Conservation (phyloP, 2,113 vertebrate species). For the Ceratotherium simum region DNA sequence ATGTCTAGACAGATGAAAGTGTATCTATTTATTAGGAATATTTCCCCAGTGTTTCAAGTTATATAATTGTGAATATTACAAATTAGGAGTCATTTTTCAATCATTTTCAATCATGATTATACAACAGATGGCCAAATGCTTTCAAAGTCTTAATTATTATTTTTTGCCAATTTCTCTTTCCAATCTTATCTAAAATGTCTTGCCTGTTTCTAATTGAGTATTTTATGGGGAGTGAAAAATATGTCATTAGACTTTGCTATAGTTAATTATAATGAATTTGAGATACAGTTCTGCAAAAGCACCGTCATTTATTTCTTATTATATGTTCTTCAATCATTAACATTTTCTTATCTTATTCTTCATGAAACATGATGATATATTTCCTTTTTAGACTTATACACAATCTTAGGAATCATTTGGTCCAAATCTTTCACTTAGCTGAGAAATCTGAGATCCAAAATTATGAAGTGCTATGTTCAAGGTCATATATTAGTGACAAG, state of each 20-base stretch:
- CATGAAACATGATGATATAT: not conserved
- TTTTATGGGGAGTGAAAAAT: slow-evolving; percentile 62
- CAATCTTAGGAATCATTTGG: slow-evolving; percentile 1
- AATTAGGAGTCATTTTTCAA: slow-evolving; percentile 63
- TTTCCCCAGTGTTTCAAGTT: not conserved
- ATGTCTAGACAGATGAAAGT: not conserved
- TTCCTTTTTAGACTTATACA: not conserved
- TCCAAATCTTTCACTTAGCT: slow-evolving; percentile 32
- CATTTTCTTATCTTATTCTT: slow-evolving; percentile 33
- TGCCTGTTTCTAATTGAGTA: slow-evolving; percentile 60
- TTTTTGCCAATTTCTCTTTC: slow-evolving; percentile 77
- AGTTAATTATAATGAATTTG: slow-evolving; percentile 66
- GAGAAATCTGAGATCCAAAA: slow-evolving; percentile 39
- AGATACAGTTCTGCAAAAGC: slow-evolving; percentile 22
- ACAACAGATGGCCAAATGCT: slow-evolving; percentile 75
- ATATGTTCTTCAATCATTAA: slow-evolving; percentile 29
- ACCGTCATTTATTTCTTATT: slow-evolving; percentile 43
- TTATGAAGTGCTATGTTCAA: not conserved
- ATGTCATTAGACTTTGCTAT: slow-evolving; percentile 30
- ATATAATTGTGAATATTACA: slow-evolving; percentile 52
- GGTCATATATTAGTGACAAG: not conserved
- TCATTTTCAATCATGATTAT: slow-evolving; percentile 46
- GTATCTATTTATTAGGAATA: not conserved
- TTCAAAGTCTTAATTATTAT: slow-evolving; percentile 77
- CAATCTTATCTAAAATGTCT: slow-evolving; percentile 66